Evolutionary conservation across 1,140 invertebrate genomes (phyloP).

Genomic region (Bombyx mandarina): DNA sequence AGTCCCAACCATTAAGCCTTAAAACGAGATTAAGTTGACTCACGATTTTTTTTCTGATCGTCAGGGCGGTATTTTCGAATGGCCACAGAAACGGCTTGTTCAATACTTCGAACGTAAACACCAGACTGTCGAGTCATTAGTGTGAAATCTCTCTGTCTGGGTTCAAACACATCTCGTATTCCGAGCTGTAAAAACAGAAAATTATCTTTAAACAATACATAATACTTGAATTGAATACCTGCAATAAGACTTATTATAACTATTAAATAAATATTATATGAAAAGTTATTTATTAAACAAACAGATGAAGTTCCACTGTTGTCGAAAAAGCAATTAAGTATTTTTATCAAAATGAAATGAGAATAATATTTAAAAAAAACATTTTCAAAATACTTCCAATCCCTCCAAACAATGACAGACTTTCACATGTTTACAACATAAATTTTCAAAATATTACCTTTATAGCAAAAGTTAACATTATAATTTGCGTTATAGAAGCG

Average conservation of each 20-base stretch:
- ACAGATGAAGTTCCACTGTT: not conserved
- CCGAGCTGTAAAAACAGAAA: conserved; percentile 72
- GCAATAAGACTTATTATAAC: not conserved
- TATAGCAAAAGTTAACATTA: too few relatives aligned
- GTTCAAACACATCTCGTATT: conserved; percentile 83
- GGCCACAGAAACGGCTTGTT: conserved; percentile 85
- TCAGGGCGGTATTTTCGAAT: conserved; percentile 79
- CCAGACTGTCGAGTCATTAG: conserved; percentile 81
- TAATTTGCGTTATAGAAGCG: too few relatives aligned
- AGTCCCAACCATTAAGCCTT: too few relatives aligned
- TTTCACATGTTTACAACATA: too few relatives aligned
- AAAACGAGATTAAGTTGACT: conserved; percentile 31
- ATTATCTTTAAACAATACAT: too few relatives aligned
- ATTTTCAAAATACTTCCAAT: too few relatives aligned
- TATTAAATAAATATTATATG: not conserved
- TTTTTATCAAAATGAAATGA: too few relatives aligned
- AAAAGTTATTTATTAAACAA: not conserved
- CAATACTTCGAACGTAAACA: conserved; percentile 84
- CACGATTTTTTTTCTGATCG: conserved; percentile 68
- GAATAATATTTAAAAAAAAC: too few relatives aligned
- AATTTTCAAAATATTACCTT: too few relatives aligned
- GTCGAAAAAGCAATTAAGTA: too few relatives aligned
- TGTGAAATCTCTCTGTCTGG: conserved; percentile 79
- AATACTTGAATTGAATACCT: too few relatives aligned
- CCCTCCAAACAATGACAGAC: too few relatives aligned